Evolutionary conservation across 2,797 vertebrate genomes (phyloP).

Genomic region (Channa striata): DNA sequence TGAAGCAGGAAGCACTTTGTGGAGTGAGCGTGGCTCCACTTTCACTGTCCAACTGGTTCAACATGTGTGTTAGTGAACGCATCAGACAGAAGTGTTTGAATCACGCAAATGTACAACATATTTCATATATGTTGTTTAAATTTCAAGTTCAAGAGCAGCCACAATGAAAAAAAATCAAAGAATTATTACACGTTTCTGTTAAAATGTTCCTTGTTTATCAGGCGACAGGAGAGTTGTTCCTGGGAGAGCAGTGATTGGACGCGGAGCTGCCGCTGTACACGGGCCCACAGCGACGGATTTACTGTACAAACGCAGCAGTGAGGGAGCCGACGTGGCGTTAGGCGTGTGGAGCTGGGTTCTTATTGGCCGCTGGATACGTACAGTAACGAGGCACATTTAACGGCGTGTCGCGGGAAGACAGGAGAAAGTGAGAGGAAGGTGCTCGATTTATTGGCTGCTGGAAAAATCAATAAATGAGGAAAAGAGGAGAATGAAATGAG

Average conservation of each 20-base stretch:
- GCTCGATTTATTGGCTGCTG: too few relatives aligned
- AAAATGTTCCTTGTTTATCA: not conserved
- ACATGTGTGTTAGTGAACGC: not conserved
- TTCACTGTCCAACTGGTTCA: not conserved
- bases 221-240: not conserved
- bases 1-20: not conserved
- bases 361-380: conserved; percentile 6
- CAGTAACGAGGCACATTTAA: conserved; percentile 14
- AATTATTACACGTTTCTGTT: not conserved
- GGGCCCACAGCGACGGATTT: conserved; percentile 20
- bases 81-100: not conserved
- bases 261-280: not conserved
- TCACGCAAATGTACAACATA: not conserved
- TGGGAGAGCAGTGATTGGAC: not conserved
- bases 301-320: conserved; percentile 14
- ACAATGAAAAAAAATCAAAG: not conserved
- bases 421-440: too few relatives aligned
- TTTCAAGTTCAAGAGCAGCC: too few relatives aligned
- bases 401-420: not conserved
- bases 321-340: not conserved
- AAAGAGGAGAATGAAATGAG: too few relatives aligned
- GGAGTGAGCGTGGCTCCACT: not conserved
- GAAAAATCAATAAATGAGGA: too few relatives aligned
- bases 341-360: not conserved
- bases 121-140: too few relatives aligned